Conservation (phyloP, 2,797 vertebrate species). For the Muscicapa striata region DNA sequence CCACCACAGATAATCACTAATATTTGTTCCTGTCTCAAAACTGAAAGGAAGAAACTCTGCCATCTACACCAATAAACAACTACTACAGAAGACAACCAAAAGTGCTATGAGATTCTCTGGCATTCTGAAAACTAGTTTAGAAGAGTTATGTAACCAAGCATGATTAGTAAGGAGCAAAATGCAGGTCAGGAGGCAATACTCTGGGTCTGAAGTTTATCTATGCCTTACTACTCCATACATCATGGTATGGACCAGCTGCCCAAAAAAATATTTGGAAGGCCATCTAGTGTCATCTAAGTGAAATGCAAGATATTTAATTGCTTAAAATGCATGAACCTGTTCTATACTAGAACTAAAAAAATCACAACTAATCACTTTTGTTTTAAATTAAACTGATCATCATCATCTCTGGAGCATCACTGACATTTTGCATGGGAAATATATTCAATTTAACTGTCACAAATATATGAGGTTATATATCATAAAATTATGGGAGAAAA, state of each 20-base stretch:
- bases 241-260: rapidly evolving
- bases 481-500: neutral
- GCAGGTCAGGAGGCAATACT: neutral
- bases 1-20: neutral
- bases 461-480: neutral
- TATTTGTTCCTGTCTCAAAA: neutral
- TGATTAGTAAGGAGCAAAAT: neutral
- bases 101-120: neutral
- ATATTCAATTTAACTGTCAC: neutral
- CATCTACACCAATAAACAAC: neutral
- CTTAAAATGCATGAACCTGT: neutral
- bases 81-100: neutral
- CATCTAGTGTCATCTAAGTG: conserved; percentile 32
- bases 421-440: neutral
- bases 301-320: neutral
- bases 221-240: neutral
- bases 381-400: conserved; percentile 1
- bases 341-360: neutral
- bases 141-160: neutral
- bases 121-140: neutral
- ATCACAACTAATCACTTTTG: neutral
- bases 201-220: neutral
- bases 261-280: neutral
- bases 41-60: neutral
- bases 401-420: neutral